phyloP scores from a whole-genome alignment of 2,113 vertebrate genomes.

The Callithrix jacchus region DNA sequence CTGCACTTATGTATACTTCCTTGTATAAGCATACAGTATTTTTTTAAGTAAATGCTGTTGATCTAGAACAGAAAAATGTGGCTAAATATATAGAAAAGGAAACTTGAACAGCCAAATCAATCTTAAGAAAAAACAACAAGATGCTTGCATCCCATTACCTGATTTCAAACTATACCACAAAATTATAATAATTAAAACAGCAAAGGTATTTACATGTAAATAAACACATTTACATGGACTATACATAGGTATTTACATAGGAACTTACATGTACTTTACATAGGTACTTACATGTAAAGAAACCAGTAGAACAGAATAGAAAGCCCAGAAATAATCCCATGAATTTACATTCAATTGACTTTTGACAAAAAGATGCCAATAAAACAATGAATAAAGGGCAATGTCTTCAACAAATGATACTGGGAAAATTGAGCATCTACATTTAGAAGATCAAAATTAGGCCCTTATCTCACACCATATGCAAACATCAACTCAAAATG shows the following conservation, averaged over 20 bases:
- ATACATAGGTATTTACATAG: too few relatives aligned
- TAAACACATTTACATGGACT: not conserved
- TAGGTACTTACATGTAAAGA: not conserved
- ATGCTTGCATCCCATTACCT: not conserved
- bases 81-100: not conserved
- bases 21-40: not conserved
- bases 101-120: not conserved
- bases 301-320: too few relatives aligned
- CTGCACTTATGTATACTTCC: not conserved
- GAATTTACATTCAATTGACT: not conserved
- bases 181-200: not conserved
- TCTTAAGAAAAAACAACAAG: not conserved
- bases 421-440: not conserved
- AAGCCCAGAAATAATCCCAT: not conserved
- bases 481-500: not conserved
- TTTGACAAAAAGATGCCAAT: not conserved
- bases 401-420: not conserved
- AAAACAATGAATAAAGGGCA: not conserved
- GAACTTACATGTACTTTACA: too few relatives aligned
- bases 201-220: not conserved
- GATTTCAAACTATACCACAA: not conserved
- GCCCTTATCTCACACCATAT: not conserved
- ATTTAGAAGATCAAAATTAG: not conserved
- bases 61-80: not conserved
- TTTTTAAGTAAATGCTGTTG: not conserved